These are phyloP conservation scores for Rhipidura dahli DNA, from an alignment of 2,113 vertebrate genomes.

Conservation along the genomic window DNA sequence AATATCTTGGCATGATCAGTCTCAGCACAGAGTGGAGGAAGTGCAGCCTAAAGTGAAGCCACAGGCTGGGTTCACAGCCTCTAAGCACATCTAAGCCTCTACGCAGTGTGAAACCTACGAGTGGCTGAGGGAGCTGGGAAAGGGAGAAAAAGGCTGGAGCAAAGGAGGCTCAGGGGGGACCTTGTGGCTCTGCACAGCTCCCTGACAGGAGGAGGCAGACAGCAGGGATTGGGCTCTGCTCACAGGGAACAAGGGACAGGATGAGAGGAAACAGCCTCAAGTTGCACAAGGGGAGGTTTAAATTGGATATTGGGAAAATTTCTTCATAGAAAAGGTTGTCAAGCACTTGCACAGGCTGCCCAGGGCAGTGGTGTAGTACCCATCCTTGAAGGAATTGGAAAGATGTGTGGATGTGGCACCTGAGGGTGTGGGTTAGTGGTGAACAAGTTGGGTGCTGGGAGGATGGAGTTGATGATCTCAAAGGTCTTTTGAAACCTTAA, in stretches of 20 bases:
- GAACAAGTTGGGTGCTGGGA: background rate
- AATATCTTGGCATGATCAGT: background rate
- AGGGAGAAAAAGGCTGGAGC: background rate
- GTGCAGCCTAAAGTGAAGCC: background rate
- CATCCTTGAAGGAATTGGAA: no score
- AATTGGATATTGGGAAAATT: no score
- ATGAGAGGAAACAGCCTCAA: fast-evolving
- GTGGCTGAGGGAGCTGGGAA: background rate
- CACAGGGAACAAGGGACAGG: background rate
- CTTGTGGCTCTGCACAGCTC: background rate
- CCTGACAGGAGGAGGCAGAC: background rate
- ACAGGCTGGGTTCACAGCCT: background rate
- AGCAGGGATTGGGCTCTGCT: fast-evolving
- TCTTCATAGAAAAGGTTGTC: fast-evolving
- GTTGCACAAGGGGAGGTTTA: fast-evolving
- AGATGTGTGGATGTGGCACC: background rate
- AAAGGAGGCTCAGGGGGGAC: background rate
- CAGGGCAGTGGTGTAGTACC: no score
- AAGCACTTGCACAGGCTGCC: background rate
- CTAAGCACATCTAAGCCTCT: background rate
- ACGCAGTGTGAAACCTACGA: background rate
- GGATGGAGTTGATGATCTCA: background rate
- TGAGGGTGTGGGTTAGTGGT: background rate
- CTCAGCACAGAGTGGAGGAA: background rate
- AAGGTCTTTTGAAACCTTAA: background rate